Evolutionary conservation across 2,113 vertebrate species (phyloP).

Genomic region (Dipodomys ordii): DNA sequence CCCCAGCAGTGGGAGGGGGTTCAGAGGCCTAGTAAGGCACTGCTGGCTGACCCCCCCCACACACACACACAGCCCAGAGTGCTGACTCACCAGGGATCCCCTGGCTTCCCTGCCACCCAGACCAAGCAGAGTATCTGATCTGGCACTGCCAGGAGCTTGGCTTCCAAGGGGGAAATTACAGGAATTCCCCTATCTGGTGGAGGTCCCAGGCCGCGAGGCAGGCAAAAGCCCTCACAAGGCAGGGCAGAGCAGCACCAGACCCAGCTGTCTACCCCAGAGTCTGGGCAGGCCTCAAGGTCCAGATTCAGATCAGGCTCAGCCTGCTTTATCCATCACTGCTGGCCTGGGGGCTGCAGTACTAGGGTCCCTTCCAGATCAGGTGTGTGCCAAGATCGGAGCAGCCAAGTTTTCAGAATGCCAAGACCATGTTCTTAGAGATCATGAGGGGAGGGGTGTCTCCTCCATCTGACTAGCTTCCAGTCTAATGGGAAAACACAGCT

Average conservation of each 20-base stretch:
- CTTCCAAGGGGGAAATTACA: conserved; percentile 4
- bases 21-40: fast-evolving
- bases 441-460: background rate
- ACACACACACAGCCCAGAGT: background rate
- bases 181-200: conserved; percentile 36
- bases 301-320: background rate
- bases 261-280: background rate
- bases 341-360: background rate
- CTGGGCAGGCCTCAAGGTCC: background rate
- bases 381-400: background rate
- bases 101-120: background rate
- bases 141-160: background rate
- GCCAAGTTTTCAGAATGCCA: background rate
- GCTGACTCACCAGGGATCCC: conserved; percentile 56
- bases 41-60: conserved; percentile 32
- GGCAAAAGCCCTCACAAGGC: background rate
- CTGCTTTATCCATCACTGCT: background rate
- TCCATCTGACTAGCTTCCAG: background rate
- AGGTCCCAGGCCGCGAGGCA: background rate
- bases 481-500: background rate
- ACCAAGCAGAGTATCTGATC: conserved; percentile 53
- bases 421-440: background rate
- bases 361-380: background rate
- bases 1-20: background rate
- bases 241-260: background rate